Base-by-base conservation (phyloP, 1,140 invertebrate genomes). In the Drosophila parabipectinata region DNA sequence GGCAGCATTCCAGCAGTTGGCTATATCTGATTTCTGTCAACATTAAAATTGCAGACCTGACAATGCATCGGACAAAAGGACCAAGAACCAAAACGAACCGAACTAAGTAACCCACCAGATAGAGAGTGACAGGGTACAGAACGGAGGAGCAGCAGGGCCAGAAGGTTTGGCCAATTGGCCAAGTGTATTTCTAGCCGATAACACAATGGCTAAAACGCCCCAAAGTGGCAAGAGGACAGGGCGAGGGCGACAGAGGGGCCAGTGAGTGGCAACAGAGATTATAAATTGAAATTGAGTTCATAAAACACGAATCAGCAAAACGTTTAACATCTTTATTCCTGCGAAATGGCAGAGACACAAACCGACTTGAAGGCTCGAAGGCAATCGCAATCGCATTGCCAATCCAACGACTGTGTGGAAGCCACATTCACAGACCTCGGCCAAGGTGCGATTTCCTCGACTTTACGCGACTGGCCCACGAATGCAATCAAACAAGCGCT, bases 241-340 rank as follows among this genome's bases (percentile, higher is more conserved):
- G 39, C 34, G 61, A 21, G 26, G 7, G 30, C 8, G 30, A 18
- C 30, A 28, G 18, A 41, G 56, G 32, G 58, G 39, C 58, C 48
- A 73, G 68, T 90, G 88, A 90, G 88, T 88, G 88, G 87, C 79
- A 82, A 77, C 88, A 71, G 77, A 90, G 87, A 90, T 90, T 90
- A 90, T 90, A 90, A 90, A 90, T 90, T 90, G 88, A 88, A 90
- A 90, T 90, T 90, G 88, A 90, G 88, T 90, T 90, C 88, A 90
- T 90, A 90, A 90, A 90, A 90, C 88, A 90, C 83, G 88, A 90
- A 88, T 88, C 88, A 88, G 83, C 88, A 88, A 90, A 90, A 90
- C 89, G 83, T 90, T 90, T 90, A 90, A 90, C 88, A 90, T 90
- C 88, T 90, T 90, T 88, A 90, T 90, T 90, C 69, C 78, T 76